phyloP scores from a whole-genome alignment of 2,797 vertebrate species.

The Steatocranus sp. region DNA sequence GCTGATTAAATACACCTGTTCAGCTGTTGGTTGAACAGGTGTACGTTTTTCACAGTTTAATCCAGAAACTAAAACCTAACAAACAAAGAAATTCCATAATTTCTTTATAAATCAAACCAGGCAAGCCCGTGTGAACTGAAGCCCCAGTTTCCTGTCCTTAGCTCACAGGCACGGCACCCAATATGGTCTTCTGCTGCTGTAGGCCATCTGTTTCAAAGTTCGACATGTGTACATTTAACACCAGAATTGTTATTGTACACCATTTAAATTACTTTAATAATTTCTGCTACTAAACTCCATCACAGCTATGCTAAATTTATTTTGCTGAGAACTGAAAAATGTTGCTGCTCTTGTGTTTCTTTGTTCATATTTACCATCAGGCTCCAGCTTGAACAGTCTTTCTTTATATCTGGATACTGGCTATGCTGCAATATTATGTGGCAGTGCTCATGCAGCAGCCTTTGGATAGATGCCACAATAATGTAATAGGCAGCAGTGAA shows the following conservation, averaged over 20 bases:
- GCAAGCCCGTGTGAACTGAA: background rate
- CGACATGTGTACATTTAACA: background rate
- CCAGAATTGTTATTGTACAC: background rate
- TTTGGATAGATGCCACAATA: conserved; percentile 12
- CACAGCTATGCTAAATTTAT: background rate
- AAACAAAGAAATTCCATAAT: background rate
- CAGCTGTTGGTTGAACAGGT: background rate
- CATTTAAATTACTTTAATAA: background rate
- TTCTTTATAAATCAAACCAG: background rate
- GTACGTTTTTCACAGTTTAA: background rate
- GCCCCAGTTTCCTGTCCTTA: background rate
- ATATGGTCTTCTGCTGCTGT: background rate
- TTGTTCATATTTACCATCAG: background rate
- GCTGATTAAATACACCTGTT: background rate
- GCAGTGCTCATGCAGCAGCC: background rate
- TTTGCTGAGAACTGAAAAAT: background rate
- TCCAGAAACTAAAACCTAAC: background rate
- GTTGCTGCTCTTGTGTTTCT: background rate
- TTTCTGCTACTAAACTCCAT: background rate
- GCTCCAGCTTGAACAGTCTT: background rate
- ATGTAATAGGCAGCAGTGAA: conserved; percentile 5
- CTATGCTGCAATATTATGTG: conserved; percentile 2
- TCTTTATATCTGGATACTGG: background rate
- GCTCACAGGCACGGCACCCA: background rate
- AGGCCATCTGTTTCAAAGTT: background rate